phyloP scores from a whole-genome alignment of 2,113 vertebrate genomes.

The Nansenia antarctica region DNA sequence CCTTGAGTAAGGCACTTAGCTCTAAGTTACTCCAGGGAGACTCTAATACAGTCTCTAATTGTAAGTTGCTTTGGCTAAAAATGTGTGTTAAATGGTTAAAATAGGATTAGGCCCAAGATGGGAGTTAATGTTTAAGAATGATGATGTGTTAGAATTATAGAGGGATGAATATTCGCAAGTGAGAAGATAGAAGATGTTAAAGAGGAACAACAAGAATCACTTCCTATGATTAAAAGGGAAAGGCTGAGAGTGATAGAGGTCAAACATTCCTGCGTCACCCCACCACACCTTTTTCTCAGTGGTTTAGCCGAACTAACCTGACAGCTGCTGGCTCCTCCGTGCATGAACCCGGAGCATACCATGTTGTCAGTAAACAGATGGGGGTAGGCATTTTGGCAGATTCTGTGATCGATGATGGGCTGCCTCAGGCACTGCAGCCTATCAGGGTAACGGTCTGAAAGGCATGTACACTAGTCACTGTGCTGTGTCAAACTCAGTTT shows the following conservation, averaged over 20 bases:
- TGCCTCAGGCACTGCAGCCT: slow-evolving; percentile 79
- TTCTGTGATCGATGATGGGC: slow-evolving; percentile 70
- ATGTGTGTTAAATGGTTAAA: no score
- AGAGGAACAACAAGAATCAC: neutral
- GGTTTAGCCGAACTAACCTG: slow-evolving; percentile 42
- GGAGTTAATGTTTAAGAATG: no score
- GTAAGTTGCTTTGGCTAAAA: no score
- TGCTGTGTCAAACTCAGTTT: neutral
- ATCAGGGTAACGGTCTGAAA: slow-evolving; percentile 69
- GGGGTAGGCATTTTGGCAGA: slow-evolving; percentile 75
- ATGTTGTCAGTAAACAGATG: slow-evolving; percentile 78
- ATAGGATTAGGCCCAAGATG: no score
- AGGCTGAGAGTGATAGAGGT: neutral
- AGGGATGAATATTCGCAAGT: neutral
- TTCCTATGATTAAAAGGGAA: neutral
- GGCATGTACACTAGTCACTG: neutral
- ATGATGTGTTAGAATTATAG: no score
- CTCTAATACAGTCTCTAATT: no score
- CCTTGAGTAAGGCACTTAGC: no score
- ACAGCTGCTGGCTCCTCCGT: slow-evolving; percentile 76
- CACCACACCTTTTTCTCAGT: neutral
- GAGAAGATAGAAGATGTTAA: neutral
- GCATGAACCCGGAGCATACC: slow-evolving; percentile 81
- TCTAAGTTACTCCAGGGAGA: no score
- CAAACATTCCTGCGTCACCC: slow-evolving; percentile 67